phyloP scores from a whole-genome alignment of 2,797 vertebrate species.

The Rhinoraja longicauda region DNA sequence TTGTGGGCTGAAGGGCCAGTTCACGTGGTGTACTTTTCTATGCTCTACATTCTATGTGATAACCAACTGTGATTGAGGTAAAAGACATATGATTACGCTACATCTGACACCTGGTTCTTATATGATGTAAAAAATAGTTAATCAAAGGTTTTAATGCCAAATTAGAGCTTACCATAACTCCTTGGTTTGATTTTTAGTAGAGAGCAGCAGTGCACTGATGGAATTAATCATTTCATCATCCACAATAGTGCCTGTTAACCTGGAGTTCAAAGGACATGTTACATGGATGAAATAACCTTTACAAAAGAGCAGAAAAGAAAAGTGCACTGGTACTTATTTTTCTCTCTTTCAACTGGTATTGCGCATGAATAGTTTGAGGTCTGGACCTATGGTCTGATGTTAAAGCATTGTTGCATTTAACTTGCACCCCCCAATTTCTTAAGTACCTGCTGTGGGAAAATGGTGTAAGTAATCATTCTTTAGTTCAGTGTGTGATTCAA shows the following conservation, averaged over 20 bases:
- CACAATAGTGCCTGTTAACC: conserved; percentile 4
- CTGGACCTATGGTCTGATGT: background rate
- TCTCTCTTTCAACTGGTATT: background rate
- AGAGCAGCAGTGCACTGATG: conserved; percentile 22
- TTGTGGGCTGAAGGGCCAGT: too few relatives aligned
- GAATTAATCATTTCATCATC: conserved; percentile 18
- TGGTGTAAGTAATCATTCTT: background rate
- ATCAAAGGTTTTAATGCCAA: background rate
- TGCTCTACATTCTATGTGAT: too few relatives aligned
- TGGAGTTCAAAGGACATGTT: background rate
- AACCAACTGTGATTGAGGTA: too few relatives aligned
- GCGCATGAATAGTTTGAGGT: background rate
- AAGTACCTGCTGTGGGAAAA: background rate
- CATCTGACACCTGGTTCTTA: background rate
- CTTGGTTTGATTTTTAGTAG: conserved; percentile 15
- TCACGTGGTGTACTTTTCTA: too few relatives aligned
- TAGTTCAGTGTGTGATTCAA: background rate
- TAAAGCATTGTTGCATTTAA: background rate
- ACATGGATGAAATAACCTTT: background rate
- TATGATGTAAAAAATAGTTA: background rate
- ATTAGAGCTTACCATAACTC: conserved; percentile 27
- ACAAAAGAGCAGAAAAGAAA: background rate
- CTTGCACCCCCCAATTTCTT: background rate
- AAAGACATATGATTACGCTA: background rate
- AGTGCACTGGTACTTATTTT: background rate